Evolutionary conservation across 2,113 vertebrate genomes (phyloP).

Genomic region (Solea senegalensis): DNA sequence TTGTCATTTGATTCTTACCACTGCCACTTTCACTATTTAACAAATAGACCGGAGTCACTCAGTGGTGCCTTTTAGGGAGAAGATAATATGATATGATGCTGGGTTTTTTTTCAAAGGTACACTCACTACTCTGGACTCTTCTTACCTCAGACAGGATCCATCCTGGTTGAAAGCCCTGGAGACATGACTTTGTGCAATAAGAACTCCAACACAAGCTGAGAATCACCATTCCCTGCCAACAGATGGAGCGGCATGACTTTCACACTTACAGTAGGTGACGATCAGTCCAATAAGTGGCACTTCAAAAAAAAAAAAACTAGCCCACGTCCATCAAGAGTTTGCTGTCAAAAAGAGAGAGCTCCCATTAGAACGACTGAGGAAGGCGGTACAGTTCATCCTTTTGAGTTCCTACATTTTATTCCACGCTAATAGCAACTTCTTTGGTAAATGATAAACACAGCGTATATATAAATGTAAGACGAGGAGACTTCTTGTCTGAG

Average conservation of each 20-base stretch:
- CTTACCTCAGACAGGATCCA: constrained; percentile 9
- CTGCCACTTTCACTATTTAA: constrained; percentile 27
- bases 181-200: constrained; percentile 29
- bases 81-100: background rate
- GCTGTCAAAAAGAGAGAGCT: constrained; percentile 33
- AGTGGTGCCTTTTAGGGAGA: background rate
- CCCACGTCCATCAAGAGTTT: constrained; percentile 24
- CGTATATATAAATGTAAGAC: no score
- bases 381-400: constrained; percentile 30
- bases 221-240: constrained; percentile 49
- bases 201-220: constrained; percentile 29
- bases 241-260: constrained; percentile 66
- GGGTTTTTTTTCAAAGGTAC: constrained; percentile 2
- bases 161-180: constrained; percentile 4
- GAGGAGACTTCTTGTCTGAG: no score
- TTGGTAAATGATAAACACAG: no score
- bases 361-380: constrained; percentile 26
- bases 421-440: no score
- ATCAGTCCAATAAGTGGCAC: constrained; percentile 46
- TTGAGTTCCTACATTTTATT: no score
- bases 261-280: constrained; percentile 63
- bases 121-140: background rate
- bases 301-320: constrained; percentile 36
- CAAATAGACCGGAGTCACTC: constrained; percentile 13
- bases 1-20: constrained; percentile 55